phyloP scores from a whole-genome alignment of 2,888 invertebrate species.

The Drosophila demipolita region DNA sequence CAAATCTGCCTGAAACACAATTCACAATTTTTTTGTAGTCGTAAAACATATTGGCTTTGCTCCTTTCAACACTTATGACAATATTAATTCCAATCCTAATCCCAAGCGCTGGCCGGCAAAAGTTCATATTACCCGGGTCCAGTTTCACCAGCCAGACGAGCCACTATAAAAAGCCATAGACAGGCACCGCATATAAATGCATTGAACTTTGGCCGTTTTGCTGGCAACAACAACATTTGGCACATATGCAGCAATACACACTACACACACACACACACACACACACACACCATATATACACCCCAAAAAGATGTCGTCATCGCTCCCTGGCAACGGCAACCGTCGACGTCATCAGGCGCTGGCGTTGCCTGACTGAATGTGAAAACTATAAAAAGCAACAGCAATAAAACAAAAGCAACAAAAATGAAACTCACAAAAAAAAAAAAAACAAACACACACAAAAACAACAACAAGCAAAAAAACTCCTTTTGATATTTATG shows the following conservation, averaged over 20 bases:
- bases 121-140: slow-evolving; percentile 8
- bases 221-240: slow-evolving; percentile 29
- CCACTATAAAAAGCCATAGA: slow-evolving; percentile 72
- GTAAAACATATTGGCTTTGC: not conserved
- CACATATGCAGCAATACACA: slow-evolving; percentile 39
- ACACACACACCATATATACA: slow-evolving; percentile 37
- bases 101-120: slow-evolving; percentile 1
- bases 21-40: not conserved
- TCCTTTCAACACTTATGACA: slow-evolving; percentile 39
- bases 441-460: not conserved
- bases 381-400: slow-evolving; percentile 72
- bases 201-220: slow-evolving; percentile 76
- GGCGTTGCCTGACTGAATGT: slow-evolving; percentile 59
- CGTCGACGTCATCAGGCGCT: slow-evolving; percentile 68
- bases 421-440: not conserved
- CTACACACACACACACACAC: slow-evolving; percentile 19
- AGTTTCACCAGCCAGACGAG: slow-evolving; percentile 30
- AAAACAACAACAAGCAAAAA: slow-evolving; percentile 18
- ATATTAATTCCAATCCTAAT: not conserved
- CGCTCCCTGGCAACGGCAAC: slow-evolving; percentile 73
- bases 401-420: slow-evolving; percentile 61
- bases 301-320: slow-evolving; percentile 78
- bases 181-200: slow-evolving; percentile 64
- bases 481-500: slow-evolving; percentile 71
- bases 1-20: not conserved